A percentile compares a stretch with the other conserved stretches of the same genome.
Conservation (phyloP, 2,888 invertebrate genomes). For the Dione juno region DNA sequence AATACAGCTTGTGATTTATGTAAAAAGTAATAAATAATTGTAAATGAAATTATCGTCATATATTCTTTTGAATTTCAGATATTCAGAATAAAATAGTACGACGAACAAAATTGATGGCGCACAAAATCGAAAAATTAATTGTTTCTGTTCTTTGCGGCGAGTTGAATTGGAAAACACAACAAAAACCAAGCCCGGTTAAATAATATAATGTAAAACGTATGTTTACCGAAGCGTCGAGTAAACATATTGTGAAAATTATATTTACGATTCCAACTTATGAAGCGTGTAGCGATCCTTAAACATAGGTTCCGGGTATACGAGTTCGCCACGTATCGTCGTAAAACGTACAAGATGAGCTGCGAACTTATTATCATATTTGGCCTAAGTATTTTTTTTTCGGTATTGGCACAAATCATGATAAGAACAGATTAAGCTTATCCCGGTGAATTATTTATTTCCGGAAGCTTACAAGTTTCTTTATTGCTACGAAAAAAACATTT, state of each 20-base stretch:
- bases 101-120: not conserved
- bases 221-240: conserved; percentile 12
- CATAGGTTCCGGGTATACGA: conserved; percentile 7
- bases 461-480: conserved; percentile 21
- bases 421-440: conserved; percentile 22
- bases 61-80: not conserved
- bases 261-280: conserved; percentile 17
- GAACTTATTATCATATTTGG: conserved; percentile 28
- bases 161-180: not conserved
- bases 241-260: conserved; percentile 26
- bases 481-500: conserved; percentile 20
- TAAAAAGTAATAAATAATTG: not conserved
- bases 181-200: not conserved
- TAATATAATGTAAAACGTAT: conserved; percentile 8
- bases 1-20: too few species aligned
- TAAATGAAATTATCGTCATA: not conserved
- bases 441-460: conserved; percentile 29
- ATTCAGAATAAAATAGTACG: conserved; percentile 1
- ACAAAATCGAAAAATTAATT: conserved; percentile 14
- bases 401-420: not conserved
- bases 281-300: conserved; percentile 18
- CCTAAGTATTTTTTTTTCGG: conserved; percentile 9
- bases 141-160: not conserved
- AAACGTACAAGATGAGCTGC: conserved; percentile 14
- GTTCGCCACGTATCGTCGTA: not conserved